Evolutionary conservation across 2,797 vertebrate genomes (phyloP).

Genomic region (Syngnathus acus): DNA sequence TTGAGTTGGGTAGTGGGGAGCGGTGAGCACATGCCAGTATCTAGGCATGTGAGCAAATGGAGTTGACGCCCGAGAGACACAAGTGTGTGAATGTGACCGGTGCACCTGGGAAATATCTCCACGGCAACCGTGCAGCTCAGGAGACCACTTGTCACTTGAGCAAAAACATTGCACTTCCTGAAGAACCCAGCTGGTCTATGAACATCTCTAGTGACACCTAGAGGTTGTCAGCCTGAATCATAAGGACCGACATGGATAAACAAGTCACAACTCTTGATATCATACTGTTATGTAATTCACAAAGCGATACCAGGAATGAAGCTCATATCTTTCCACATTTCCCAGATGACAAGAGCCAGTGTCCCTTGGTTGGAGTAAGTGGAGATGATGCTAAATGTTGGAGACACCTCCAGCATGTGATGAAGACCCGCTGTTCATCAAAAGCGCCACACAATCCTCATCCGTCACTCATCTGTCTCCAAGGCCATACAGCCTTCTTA

Average conservation of each 20-base stretch:
- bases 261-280: slow-evolving; percentile 23
- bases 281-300: slow-evolving; percentile 31
- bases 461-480: slow-evolving; percentile 46
- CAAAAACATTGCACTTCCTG: slow-evolving; percentile 12
- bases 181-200: slow-evolving; percentile 26
- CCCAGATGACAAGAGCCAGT: slow-evolving; percentile 42
- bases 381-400: slow-evolving; percentile 43
- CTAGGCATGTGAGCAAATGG: slow-evolving; percentile 47
- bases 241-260: slow-evolving; percentile 5
- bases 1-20: background rate
- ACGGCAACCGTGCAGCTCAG: slow-evolving; percentile 54
- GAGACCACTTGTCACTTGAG: slow-evolving; percentile 29
- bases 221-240: slow-evolving; percentile 45
- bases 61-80: slow-evolving; percentile 16
- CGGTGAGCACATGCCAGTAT: slow-evolving; percentile 43
- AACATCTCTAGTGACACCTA: slow-evolving; percentile 73
- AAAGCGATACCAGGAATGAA: slow-evolving; percentile 28
- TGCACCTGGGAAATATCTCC: slow-evolving; percentile 68
- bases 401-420: slow-evolving; percentile 48
- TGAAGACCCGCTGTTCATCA: slow-evolving; percentile 59
- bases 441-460: slow-evolving; percentile 38
- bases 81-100: slow-evolving; percentile 31
- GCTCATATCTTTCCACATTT: slow-evolving; percentile 47
- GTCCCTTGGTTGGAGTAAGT: slow-evolving; percentile 34
- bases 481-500: slow-evolving; percentile 40